Percentiles rank a stretch among this genome's conserved stretches.
Evolutionary conservation across 1,140 invertebrate species (phyloP).

Genomic region (Galleria mellonella): DNA sequence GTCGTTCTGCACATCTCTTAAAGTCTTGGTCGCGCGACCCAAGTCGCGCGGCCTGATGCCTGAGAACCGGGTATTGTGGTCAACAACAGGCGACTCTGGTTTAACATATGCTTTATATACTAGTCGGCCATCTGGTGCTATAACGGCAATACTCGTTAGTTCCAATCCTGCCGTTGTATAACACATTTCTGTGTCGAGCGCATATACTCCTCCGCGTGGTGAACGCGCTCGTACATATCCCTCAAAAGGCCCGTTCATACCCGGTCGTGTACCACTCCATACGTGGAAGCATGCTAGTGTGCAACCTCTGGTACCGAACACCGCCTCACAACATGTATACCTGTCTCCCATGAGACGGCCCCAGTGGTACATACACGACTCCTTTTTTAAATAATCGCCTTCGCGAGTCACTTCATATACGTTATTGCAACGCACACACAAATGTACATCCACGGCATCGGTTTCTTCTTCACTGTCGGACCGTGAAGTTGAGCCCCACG

Average conservation of each 20-base stretch:
- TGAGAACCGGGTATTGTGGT: constrained; percentile 91
- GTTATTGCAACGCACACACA: constrained; percentile 84
- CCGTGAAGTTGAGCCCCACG: constrained; percentile 66
- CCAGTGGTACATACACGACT: constrained; percentile 88
- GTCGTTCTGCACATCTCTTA: constrained; percentile 89
- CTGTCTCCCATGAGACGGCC: constrained; percentile 75
- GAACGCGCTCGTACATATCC: constrained; percentile 78
- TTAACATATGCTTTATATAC: constrained; percentile 89
- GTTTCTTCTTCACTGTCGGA: constrained; percentile 72
- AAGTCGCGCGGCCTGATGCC: constrained; percentile 85
- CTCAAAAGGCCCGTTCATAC: constrained; percentile 81
- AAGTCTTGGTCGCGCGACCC: constrained; percentile 76
- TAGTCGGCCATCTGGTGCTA: constrained; percentile 80
- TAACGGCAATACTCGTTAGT: constrained; percentile 87
- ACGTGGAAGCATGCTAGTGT: constrained; percentile 80
- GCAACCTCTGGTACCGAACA: constrained; percentile 76
- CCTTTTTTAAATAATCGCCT: constrained; percentile 80
- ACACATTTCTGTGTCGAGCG: constrained; percentile 95
- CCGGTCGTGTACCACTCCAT: constrained; percentile 80
- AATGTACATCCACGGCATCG: constrained; percentile 72
- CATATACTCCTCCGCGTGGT: constrained; percentile 78
- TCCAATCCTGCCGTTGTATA: constrained; percentile 89
- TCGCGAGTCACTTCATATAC: constrained; percentile 79
- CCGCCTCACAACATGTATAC: constrained; percentile 74
- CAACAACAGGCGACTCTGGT: constrained; percentile 84